These are phyloP conservation scores for Antennarius striatus DNA, from an alignment of 2,113 vertebrate genomes.

Conservation along the genomic window DNA sequence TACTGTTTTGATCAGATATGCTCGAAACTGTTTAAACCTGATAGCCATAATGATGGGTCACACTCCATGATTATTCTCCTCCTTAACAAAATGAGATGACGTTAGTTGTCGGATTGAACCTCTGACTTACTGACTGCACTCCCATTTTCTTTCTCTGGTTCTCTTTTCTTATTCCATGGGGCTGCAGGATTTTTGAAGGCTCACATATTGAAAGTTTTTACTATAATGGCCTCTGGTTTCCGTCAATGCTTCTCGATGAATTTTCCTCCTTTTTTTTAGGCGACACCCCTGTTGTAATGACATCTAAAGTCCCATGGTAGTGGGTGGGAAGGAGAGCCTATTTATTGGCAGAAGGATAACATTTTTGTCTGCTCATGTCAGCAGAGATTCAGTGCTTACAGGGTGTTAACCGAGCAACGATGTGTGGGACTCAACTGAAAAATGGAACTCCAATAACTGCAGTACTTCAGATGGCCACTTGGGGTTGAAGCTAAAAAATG, in stretches of 20 bases:
- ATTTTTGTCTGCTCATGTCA: slow-evolving; percentile 45
- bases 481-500: no score
- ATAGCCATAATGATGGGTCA: slow-evolving; percentile 39
- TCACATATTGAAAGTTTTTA: background rate
- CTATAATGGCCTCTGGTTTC: background rate
- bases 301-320: slow-evolving; percentile 46
- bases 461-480: no score
- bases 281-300: slow-evolving; percentile 37
- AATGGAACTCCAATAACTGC: no score
- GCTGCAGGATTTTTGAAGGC: background rate
- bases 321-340: slow-evolving; percentile 44
- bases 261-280: slow-evolving; percentile 1
- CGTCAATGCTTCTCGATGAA: no score
- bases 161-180: background rate
- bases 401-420: slow-evolving; percentile 17
- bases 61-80: slow-evolving; percentile 33
- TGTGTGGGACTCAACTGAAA: no score
- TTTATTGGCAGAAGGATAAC: slow-evolving; percentile 45
- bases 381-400: background rate
- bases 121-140: slow-evolving; percentile 19
- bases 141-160: slow-evolving; percentile 7
- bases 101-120: slow-evolving; percentile 54
- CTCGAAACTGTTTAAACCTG: slow-evolving; percentile 52
- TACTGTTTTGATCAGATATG: slow-evolving; percentile 39
- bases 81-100: slow-evolving; percentile 52